Base-by-base conservation (phyloP, 2,888 invertebrate species). In the Caenorhabditis afra region DNA sequence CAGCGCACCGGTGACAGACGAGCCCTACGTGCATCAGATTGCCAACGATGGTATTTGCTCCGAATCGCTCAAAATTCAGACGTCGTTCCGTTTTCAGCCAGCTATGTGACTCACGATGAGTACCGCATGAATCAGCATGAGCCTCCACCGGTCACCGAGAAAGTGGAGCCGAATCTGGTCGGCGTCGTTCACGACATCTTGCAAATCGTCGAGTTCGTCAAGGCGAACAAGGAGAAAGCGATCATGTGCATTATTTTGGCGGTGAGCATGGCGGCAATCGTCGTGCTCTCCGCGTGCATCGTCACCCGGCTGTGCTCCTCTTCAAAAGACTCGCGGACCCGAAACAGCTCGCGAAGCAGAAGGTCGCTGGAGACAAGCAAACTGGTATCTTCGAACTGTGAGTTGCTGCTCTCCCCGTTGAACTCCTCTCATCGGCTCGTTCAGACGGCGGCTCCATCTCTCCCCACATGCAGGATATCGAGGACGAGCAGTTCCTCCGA, bases 171-270 rank as follows among this genome's bases (percentile, higher is more conserved):
- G 41, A 91, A 91, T 83, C 87, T 89, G 8, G 86, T 90, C 11
- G 91, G 91, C 4, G 83, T 91, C 55, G 86, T 90, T 5, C 88
- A 90, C 39, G 91, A 91, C 79, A 87, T 91, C 86, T 81, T 91
- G 55, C 87, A 87, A 73, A 86, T 90, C 41, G 83, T 87, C 57
- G 84, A 88, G 29, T 91, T 90, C 83, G 81, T 91, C 44, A 86
- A 87, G 70, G 79, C 75, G 10, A 81, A 88, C 79, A 85, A 86
- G 22, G 89, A 89, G 47, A 86, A 88, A 52, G 74, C 83, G 18
- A 35, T 85, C 18, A 81, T 87, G 44, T 89, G 87, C 45, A 80
- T 86, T 35, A 75, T 85, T 23, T 73, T 89, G 8, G 85, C 86
- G 18, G 68, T 82, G 11, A 75, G 82, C 23, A 71, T 79, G 44